Conservation (phyloP, 2,888 invertebrate genomes). For the Cartodere bifasciata region DNA sequence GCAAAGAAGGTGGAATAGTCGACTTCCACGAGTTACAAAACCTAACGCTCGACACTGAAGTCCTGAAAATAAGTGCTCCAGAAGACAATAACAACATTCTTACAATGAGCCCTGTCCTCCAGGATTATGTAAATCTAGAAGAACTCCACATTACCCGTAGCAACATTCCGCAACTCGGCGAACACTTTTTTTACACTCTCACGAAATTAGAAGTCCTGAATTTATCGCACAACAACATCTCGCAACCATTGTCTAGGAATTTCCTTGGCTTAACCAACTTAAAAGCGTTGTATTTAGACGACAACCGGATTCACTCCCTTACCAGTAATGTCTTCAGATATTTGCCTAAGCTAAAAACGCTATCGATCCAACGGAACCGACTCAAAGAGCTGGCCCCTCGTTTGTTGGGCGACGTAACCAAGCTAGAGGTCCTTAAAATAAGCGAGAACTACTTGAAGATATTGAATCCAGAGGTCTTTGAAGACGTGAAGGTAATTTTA, state of each 20-base stretch:
- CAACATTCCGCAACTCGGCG: constrained; percentile 66
- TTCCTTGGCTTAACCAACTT: constrained; percentile 63
- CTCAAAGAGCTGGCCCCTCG: constrained; percentile 55
- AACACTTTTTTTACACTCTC: constrained; percentile 66
- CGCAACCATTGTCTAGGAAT: constrained; percentile 56
- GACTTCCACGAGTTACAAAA: constrained; percentile 46
- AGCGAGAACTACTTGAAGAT: constrained; percentile 58
- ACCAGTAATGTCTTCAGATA: constrained; percentile 66
- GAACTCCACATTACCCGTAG: constrained; percentile 67
- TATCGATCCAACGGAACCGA: constrained; percentile 55
- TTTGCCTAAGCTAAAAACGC: constrained; percentile 49
- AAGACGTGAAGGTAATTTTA: constrained; percentile 49
- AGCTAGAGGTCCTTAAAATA: constrained; percentile 53
- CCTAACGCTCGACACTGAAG: constrained; percentile 43
- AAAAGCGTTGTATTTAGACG: constrained; percentile 56
- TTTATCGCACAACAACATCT: constrained; percentile 64
- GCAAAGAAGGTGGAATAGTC: constrained; percentile 49
- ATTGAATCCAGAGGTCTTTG: constrained; percentile 63
- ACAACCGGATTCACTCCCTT: constrained; percentile 64
- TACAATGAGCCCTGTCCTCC: constrained; percentile 60
- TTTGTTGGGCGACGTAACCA: constrained; percentile 55
- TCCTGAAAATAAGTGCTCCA: constrained; percentile 56
- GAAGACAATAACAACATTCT: constrained; percentile 46
- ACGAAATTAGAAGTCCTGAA: constrained; percentile 45
- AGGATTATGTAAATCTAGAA: constrained; percentile 41